A percentile compares a stretch with the other conserved stretches of the same genome.
phyloP scores from a whole-genome alignment of 2,113 vertebrate species.

The Dunckerocampus dactyliophorus region DNA sequence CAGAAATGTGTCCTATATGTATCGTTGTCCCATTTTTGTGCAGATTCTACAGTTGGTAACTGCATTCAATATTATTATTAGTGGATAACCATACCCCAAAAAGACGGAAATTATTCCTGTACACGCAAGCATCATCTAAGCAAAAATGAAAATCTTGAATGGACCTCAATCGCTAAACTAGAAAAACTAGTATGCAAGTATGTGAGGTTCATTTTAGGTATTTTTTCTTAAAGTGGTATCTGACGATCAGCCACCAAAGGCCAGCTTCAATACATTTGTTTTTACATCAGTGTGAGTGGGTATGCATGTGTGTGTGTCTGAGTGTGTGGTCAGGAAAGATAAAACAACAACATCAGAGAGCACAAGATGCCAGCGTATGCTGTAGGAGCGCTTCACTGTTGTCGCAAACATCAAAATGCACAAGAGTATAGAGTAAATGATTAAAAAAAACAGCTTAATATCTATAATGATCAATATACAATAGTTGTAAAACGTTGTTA shows the following conservation, averaged over 20 bases:
- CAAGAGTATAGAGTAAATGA: background rate
- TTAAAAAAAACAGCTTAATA: conserved; percentile 10
- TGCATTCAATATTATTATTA: too few relatives aligned
- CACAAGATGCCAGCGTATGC: conserved; percentile 31
- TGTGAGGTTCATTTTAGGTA: background rate
- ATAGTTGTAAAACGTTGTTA: conserved; percentile 19
- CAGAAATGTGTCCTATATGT: too few relatives aligned
- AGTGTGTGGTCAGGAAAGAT: conserved; percentile 17
- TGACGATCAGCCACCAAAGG: background rate
- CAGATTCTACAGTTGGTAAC: too few relatives aligned
- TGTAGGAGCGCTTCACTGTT: conserved; percentile 5
- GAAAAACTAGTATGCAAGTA: too few relatives aligned
- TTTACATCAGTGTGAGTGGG: background rate
- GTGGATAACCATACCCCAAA: too few relatives aligned
- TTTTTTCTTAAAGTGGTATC: background rate
- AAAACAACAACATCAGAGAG: conserved; percentile 42
- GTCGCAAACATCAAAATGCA: conserved; percentile 18
- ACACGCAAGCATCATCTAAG: background rate
- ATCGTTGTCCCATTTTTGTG: too few relatives aligned
- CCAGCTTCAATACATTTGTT: background rate
- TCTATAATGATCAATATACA: conserved; percentile 14
- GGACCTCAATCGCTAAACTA: background rate
- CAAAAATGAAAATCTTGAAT: background rate
- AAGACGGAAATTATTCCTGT: background rate
- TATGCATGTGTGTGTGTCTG: conserved; percentile 7